These are phyloP conservation scores for Podarcis cretensis DNA, from an alignment of 2,113 vertebrate species.

Conservation along the genomic window DNA sequence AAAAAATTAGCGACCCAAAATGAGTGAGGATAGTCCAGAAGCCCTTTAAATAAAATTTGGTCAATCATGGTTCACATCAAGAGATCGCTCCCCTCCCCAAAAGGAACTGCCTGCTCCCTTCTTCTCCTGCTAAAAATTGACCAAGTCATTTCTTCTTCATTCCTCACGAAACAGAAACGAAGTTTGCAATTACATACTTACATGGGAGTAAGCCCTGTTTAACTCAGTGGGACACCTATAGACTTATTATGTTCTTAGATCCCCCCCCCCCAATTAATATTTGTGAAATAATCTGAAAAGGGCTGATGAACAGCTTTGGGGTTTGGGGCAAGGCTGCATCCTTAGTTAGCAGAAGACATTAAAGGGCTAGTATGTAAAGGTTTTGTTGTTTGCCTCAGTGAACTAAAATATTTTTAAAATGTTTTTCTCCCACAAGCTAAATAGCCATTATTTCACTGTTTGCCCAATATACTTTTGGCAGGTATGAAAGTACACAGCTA, in stretches of 20 bases:
- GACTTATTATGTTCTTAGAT: background rate
- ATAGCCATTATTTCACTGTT: constrained; percentile 51
- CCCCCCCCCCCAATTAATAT: background rate
- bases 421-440: constrained; percentile 26
- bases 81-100: background rate
- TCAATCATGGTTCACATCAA: background rate
- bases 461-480: constrained; percentile 45
- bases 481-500: constrained; percentile 39
- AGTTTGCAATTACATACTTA: background rate
- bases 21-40: background rate
- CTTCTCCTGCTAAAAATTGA: background rate
- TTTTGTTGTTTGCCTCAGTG: background rate
- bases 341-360: background rate
- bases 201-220: background rate
- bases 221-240: background rate
- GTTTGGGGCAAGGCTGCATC: background rate
- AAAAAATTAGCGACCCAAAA: background rate
- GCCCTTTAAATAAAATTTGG: background rate
- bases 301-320: background rate
- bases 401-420: constrained; percentile 10
- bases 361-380: background rate
- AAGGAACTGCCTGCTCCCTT: background rate
- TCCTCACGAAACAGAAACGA: background rate
- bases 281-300: background rate
- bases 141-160: background rate